Evolutionary conservation across 1,140 invertebrate genomes (phyloP), one percentile per base, ranked within the genome.

Genomic region (Ephestia elutella): DNA sequence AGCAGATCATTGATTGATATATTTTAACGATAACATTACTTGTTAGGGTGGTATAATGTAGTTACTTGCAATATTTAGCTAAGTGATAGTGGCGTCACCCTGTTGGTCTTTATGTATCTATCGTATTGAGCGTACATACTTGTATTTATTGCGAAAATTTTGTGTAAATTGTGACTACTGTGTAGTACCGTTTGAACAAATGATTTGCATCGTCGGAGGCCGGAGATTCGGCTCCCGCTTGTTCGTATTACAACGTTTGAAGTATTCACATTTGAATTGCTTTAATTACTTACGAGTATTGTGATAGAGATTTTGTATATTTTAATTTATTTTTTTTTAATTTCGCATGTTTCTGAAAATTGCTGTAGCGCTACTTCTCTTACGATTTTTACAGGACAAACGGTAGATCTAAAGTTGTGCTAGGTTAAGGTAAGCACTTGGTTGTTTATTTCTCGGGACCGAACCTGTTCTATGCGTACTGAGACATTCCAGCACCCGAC

Each of bases 241-340:
- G 62, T 75, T 78, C 75, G 79, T 80, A 82, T 76, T 76, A 71
- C 73, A 77, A 86, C 75, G 70, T 82, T 82, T 82, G 78, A 79
- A 86, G 82, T 83, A 86, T 86, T 86, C 82, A 83, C 81, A 83
- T 73, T 77, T 84, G 80, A 83, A 84, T 85, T 77, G 85, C 85
- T 87, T 87, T 86, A 87, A 87, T 87, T 87, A 86, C 85, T 87
- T 87, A 86, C 85, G 82, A 86, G 82, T 86, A 86, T 87, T 87
- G 85, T 86, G 85, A 86, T 87, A 87, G 85, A 87, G 82, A 86
- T 87, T 86, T 87, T 86, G 83, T 87, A 86, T 87, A 86, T 84
- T 87, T 82, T 87, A 86, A 85, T 86, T 87, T 87, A 85, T 76
- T 76, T 73, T 85, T 81, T 80, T 78, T 81, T 83, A 84, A 82